Conservation (phyloP, 1,140 invertebrate genomes). For the Oedothorax gibbosus region DNA sequence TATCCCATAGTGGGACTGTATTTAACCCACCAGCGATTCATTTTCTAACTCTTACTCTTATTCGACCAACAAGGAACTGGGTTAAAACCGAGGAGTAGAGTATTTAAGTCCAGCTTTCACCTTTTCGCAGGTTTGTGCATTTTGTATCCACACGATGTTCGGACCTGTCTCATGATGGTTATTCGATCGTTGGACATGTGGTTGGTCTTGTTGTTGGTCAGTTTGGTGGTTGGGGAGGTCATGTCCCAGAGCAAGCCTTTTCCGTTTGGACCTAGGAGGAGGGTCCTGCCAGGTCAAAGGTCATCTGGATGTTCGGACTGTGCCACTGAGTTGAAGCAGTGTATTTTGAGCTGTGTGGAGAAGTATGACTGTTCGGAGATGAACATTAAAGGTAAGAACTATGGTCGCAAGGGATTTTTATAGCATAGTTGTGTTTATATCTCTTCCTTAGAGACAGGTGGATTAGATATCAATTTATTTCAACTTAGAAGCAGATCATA, state of each 20-base stretch:
- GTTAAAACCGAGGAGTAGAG: constrained; percentile 36
- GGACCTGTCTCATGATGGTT: no score
- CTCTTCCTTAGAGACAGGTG: not conserved
- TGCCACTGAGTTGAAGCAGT: constrained; percentile 51
- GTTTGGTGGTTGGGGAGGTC: constrained; percentile 10
- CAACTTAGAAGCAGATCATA: no score
- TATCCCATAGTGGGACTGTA: no score
- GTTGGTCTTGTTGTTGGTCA: not conserved
- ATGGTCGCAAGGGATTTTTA: not conserved
- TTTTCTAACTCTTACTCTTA: constrained; percentile 29
- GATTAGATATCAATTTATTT: not conserved
- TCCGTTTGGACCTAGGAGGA: constrained; percentile 52
- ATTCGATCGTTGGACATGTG: not conserved
- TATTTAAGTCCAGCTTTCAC: constrained; percentile 55
- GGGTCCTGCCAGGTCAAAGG: constrained; percentile 53
- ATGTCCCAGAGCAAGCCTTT: constrained; percentile 39
- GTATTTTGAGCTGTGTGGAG: constrained; percentile 41
- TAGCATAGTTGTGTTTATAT: no score
- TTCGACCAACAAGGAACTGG: constrained; percentile 32
- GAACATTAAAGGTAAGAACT: constrained; percentile 53
- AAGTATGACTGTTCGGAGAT: constrained; percentile 58
- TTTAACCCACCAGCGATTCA: not conserved
- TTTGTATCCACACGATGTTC: constrained; percentile 11
- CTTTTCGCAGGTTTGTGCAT: constrained; percentile 35
- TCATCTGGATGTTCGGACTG: constrained; percentile 54